phyloP scores from a whole-genome alignment of 2,797 vertebrate species.

The Aselliscus stoliczkanus region DNA sequence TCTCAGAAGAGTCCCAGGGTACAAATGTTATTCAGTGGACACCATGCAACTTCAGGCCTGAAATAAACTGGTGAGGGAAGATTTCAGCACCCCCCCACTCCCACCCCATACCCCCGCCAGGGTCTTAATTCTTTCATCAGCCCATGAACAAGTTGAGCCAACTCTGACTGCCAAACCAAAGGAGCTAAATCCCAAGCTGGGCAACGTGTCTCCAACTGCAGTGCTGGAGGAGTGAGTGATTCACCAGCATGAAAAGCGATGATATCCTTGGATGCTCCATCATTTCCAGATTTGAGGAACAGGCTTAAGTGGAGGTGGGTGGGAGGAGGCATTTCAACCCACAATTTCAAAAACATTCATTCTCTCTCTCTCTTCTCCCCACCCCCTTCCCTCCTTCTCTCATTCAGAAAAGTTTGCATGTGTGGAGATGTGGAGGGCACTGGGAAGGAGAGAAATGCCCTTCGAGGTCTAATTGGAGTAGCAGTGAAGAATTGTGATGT shows the following conservation, averaged over 20 bases:
- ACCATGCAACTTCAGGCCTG: not conserved
- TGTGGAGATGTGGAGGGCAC: not conserved
- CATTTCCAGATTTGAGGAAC: slow-evolving; percentile 56
- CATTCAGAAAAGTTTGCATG: not conserved
- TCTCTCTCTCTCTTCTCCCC: too few relatives aligned
- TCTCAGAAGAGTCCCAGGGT: not conserved
- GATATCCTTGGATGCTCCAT: slow-evolving; percentile 52
- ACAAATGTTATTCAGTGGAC: not conserved
- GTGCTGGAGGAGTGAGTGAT: slow-evolving; percentile 59
- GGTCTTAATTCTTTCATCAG: not conserved
- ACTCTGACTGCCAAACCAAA: not conserved
- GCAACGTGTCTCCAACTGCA: slow-evolving; percentile 55
- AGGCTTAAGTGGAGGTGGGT: not conserved
- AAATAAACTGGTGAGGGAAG: not conserved
- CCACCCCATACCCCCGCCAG: too few relatives aligned
- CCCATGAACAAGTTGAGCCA: not conserved
- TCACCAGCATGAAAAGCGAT: slow-evolving; percentile 65
- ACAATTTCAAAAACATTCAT: not conserved
- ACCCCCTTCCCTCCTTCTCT: not conserved
- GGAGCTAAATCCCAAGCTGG: slow-evolving; percentile 39
- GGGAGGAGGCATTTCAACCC: slow-evolving; percentile 63
- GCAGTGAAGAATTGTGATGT: not conserved
- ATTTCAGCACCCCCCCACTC: not conserved
- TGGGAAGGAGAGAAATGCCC: not conserved
- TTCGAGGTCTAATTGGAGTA: not conserved